These are phyloP conservation scores for Antheraea yamamai DNA, from an alignment of 2,888 invertebrate genomes.

Conservation along the genomic window DNA sequence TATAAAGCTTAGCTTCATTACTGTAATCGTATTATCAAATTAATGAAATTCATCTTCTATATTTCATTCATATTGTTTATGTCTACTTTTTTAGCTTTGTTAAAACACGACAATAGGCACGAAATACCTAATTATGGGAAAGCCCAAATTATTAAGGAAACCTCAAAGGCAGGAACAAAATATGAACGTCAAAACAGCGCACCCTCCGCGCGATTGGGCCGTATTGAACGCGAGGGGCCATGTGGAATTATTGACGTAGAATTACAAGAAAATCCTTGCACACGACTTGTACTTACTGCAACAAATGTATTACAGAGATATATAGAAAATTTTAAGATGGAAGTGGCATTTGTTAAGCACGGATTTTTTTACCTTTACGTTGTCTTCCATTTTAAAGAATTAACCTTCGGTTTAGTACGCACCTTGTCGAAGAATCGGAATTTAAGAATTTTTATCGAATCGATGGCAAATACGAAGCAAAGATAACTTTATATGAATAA, in stretches of 20 bases:
- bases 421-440: too few species aligned
- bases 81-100: not conserved
- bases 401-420: too few species aligned
- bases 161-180: slow-evolving; percentile 32
- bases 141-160: slow-evolving; percentile 1
- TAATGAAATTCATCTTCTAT: not conserved
- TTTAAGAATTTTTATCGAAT: too few species aligned
- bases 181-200: slow-evolving; percentile 59
- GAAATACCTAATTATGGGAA: slow-evolving; percentile 9
- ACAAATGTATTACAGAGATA: slow-evolving; percentile 40
- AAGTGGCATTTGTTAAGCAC: slow-evolving; percentile 32
- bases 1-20: not conserved
- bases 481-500: too few species aligned
- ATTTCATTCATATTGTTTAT: not conserved
- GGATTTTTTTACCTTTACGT: not conserved
- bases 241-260: slow-evolving; percentile 57
- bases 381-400: too few species aligned
- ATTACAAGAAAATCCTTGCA: slow-evolving; percentile 64
- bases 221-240: slow-evolving; percentile 55
- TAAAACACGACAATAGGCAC: not conserved
- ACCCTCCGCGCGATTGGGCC: slow-evolving; percentile 64
- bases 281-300: slow-evolving; percentile 40
- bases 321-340: slow-evolving; percentile 29
- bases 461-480: too few species aligned
- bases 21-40: not conserved